Conservation (phyloP, 2,888 invertebrate species). For the Catocala nupta region DNA sequence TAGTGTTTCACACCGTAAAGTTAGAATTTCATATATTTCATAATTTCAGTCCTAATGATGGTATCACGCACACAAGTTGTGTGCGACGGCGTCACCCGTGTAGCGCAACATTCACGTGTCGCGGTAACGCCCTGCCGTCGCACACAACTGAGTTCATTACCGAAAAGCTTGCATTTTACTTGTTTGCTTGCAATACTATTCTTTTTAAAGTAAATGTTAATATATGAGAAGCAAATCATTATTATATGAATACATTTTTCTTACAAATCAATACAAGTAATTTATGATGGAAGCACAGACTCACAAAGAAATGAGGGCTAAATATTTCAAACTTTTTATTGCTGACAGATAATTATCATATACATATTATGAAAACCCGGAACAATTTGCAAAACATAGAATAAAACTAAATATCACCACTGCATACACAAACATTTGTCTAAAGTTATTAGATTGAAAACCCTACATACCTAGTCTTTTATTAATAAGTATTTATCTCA, state of each 20-base stretch:
- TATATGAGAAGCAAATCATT: slow-evolving; percentile 2
- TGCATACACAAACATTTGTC: slow-evolving; percentile 39
- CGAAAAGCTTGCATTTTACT: slow-evolving; percentile 32
- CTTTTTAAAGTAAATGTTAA: neutral
- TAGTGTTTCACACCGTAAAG: slow-evolving; percentile 75
- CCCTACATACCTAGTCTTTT: slow-evolving; percentile 40
- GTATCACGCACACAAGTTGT: slow-evolving; percentile 36
- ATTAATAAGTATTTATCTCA: slow-evolving; percentile 33
- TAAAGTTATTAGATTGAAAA: slow-evolving; percentile 39
- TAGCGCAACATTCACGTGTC: neutral
- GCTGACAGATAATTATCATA: slow-evolving; percentile 18
- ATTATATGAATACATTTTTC: slow-evolving; percentile 8
- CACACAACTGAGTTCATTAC: slow-evolving; percentile 33
- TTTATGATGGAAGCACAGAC: slow-evolving; percentile 34
- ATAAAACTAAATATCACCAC: slow-evolving; percentile 47
- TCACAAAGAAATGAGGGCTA: slow-evolving; percentile 1
- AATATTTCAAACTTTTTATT: slow-evolving; percentile 23
- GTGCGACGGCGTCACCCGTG: slow-evolving; percentile 25
- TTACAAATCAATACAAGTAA: slow-evolving; percentile 19
- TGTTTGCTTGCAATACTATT: slow-evolving; percentile 23
- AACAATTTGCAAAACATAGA: slow-evolving; percentile 36
- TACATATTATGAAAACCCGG: slow-evolving; percentile 22
- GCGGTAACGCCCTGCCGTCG: slow-evolving; percentile 14
- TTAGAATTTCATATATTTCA: slow-evolving; percentile 54
- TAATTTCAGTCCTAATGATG: slow-evolving; percentile 52